Conservation (phyloP, 2,797 vertebrate species). For the Dendrocincla tyrannina region DNA sequence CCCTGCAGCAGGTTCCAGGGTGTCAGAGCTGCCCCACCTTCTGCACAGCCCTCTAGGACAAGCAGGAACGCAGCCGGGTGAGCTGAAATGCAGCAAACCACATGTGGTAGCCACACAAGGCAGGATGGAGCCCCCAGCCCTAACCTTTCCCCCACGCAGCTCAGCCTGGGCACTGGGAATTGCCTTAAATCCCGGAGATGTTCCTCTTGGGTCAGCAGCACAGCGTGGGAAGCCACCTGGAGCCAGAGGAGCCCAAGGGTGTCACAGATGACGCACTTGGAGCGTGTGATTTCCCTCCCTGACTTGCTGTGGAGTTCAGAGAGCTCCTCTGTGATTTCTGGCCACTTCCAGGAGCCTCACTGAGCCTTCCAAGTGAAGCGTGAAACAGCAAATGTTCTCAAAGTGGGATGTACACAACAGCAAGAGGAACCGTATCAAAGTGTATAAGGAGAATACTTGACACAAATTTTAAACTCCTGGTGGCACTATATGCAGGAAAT, state of each 20-base stretch:
- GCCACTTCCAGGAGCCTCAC: background rate
- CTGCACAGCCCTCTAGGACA: background rate
- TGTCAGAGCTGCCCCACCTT: background rate
- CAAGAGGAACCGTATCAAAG: background rate
- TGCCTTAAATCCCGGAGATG: background rate
- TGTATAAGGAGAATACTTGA: background rate
- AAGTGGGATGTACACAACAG: background rate
- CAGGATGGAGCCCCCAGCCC: too few relatives aligned
- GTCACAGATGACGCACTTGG: constrained; percentile 40
- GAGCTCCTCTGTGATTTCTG: background rate
- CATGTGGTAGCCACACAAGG: too few relatives aligned
- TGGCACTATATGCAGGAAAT: background rate
- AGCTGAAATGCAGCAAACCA: background rate
- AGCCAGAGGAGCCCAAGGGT: constrained; percentile 25
- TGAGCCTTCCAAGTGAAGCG: background rate
- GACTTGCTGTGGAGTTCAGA: background rate
- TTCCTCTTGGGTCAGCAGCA: background rate
- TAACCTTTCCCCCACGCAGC: background rate
- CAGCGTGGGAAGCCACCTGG: constrained; percentile 58
- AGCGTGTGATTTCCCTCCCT: constrained; percentile 44
- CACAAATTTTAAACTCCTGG: background rate
- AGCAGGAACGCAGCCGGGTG: background rate
- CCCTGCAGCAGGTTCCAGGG: background rate
- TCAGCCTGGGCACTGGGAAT: background rate
- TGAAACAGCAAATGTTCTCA: background rate